Evolutionary conservation across 2,113 vertebrate genomes (phyloP).

Genomic region (Eurystomus gularis): DNA sequence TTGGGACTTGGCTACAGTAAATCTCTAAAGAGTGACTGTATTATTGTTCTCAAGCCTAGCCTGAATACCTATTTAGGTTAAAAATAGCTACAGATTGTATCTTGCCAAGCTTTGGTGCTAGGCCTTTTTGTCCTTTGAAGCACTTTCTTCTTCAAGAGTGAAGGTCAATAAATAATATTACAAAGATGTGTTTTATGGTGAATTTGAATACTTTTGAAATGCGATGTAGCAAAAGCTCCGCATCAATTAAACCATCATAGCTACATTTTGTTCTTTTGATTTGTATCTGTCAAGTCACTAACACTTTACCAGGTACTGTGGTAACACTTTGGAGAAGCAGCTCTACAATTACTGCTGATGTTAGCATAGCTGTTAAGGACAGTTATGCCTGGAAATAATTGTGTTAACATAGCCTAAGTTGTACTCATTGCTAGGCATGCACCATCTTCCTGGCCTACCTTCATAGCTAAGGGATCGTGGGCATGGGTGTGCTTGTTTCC

Average conservation of each 20-base stretch:
- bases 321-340: not conserved
- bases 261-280: not conserved
- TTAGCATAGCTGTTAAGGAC: slow-evolving; percentile 13
- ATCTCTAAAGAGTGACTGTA: not conserved
- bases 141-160: not conserved
- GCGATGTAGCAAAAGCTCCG: not conserved
- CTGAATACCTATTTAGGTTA: not conserved
- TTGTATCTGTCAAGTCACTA: not conserved
- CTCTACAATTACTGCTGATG: not conserved
- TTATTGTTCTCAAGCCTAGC: not conserved
- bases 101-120: not conserved
- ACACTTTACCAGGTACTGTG: not conserved
- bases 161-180: not conserved
- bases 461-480: not conserved
- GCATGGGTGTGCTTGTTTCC: not conserved
- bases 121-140: not conserved
- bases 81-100: not conserved
- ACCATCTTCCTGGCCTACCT: not conserved
- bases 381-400: slow-evolving; percentile 27
- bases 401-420: not conserved
- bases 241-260: not conserved
- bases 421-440: not conserved
- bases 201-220: not conserved
- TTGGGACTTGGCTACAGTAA: not conserved
- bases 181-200: not conserved